Percentiles rank a stretch among this genome's conserved stretches.
Evolutionary conservation across 2,888 invertebrate species (phyloP).

Genomic region (Drosophila ustulata): DNA sequence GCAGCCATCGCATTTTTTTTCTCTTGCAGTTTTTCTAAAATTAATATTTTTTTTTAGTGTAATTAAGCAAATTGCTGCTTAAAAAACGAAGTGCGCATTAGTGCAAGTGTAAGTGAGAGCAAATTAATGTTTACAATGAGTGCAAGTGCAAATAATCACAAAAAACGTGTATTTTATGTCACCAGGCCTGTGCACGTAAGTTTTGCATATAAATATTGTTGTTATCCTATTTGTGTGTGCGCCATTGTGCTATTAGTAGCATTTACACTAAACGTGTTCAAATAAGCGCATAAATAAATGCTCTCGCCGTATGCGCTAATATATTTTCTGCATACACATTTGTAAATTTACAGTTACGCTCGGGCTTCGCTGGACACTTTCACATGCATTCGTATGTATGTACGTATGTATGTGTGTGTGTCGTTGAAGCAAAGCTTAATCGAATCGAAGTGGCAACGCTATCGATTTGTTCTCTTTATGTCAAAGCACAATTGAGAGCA

Average conservation of each 20-base stretch:
- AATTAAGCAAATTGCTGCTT: background rate
- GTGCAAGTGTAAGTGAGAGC: background rate
- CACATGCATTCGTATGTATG: background rate
- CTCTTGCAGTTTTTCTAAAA: background rate
- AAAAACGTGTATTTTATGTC: background rate
- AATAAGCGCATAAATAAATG: background rate
- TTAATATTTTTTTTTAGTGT: background rate
- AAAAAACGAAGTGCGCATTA: background rate
- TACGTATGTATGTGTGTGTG: background rate
- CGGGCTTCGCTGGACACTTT: background rate
- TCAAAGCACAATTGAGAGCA: background rate
- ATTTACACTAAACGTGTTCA: background rate
- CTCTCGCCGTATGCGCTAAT: background rate
- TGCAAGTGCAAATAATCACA: background rate
- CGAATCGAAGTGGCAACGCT: background rate
- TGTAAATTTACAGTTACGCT: background rate
- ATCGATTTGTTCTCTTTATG: background rate
- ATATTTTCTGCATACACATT: background rate
- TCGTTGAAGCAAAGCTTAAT: background rate
- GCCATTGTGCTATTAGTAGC: background rate
- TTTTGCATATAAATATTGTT: background rate
- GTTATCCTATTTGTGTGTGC: background rate
- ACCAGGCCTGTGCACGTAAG: background rate
- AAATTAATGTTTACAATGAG: background rate
- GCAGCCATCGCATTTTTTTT: background rate